Evolutionary conservation across 2,888 invertebrate genomes (phyloP), one percentile per base, ranked within the genome.

Genomic region (Tineola bisselliella): DNA sequence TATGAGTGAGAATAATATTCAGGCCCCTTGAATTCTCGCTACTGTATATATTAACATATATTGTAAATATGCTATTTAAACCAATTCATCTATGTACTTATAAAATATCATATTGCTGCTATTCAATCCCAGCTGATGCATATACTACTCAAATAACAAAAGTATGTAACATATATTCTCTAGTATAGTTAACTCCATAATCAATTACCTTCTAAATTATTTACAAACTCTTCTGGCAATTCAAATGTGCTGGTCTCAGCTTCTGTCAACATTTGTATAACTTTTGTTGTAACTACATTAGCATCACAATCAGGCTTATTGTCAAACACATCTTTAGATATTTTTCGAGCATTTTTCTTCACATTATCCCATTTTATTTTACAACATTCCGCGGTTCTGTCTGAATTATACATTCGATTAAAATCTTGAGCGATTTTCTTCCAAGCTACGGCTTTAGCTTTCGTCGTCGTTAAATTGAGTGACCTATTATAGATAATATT

Each of bases 301-400:
- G 67, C 63, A 6, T 76, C 72, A 62, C 63, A 65, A 44, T 70
- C 63, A 44, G 70, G 63, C 54, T 69, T 69, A 0, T 66, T 63
- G 62, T 78, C 73, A 57, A 76, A 66, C 62, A 77, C 61, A 65
- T 78, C 79, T 62, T 76, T 76, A 8, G 77, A 68, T 1, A 71
- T 18, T 62, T 71, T 79, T 43, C 73, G 73, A 8, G 74, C 76
- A 18, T 68, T 68, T 52, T 69, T 77, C 62, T 84, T 84, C 33
- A 87, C 66, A 64, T 86, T 86, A 4, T 78, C 77, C 82, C 81
- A 84, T 67, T 84, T 86, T 1, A 67, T 75, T 67, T 75, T 83
- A 59, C 84, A 68, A 38, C 68, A 69, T 44, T 81, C 79, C 13
- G 66, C 62, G 63, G 66, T 74, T 62, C 84, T 74, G 0, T 67